Evolutionary conservation across 1,140 invertebrate genomes (phyloP), one percentile per base, ranked within the genome.

Genomic region (Drosophila subobscura): DNA sequence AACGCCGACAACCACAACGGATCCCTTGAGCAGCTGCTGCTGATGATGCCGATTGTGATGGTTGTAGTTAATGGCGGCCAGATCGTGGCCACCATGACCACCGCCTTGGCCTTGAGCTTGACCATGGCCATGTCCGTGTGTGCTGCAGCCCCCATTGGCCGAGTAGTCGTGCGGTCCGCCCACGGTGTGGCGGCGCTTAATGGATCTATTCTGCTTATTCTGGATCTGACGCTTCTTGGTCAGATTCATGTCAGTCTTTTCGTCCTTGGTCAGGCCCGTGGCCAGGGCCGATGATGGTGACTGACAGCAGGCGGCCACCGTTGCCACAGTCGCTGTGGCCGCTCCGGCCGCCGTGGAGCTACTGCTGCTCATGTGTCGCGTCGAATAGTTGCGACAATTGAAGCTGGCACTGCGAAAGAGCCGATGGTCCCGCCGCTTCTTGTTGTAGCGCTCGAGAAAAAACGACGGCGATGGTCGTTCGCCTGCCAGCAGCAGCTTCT

Each of bases 111-210:
- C 16, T 20, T 1, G 16, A 20, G 16, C 16, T 20, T 54, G 63
- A 16, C 44, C 46, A 41, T 49, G 41, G n/a, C 16, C 42, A 20
- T 37, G 33, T 27, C 44, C 44, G 7, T 12, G 40, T 7, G 20
- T 60, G 10, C 51, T 71, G 14, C 60, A 60, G 14, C 51, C 52
- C 25, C 60, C 59, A 23, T 57, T 66, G n/a, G 79, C 77, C 14
- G 79, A 52, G 71, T 92, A 96, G 90, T 98, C 97, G 89, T 97
- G 96, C 0, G 96, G 96, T 14, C 97, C 97, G 29, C 97, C 97
- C 0, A 98, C 97, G 1, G 97, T 98, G 92, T 98, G 97, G n/a
- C 97, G 93, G 10, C 97, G 93, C 91, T 97, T 97, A 70, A 97
- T 96, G 40, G 95, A 96, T 44, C 95, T 92, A 84, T 93, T 92